Base-by-base conservation (phyloP, 2,113 vertebrate species). In the Gopherus evgoodei region DNA sequence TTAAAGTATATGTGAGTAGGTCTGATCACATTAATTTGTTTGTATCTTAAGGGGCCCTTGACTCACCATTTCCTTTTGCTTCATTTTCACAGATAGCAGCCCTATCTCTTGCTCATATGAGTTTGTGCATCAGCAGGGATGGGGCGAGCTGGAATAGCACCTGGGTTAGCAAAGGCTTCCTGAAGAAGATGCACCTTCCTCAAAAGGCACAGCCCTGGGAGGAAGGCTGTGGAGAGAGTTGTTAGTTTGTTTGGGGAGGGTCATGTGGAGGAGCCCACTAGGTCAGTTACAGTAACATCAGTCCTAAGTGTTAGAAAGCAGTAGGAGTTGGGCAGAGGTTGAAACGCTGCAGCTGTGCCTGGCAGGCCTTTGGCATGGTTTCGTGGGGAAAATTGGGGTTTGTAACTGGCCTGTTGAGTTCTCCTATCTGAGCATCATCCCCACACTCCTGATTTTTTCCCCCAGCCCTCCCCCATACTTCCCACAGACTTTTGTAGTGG, bases 21-120 rank as follows among this genome's bases (percentile, higher is more conserved):
- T 59, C 69, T 16, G 4, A 52, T 14, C 79, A 69, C 65, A 69
- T 16, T 22, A 84, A 52, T 91, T 76, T 11, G 6, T 13, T 76
- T 76, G 44, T 38, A 62, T 25, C 19, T 65, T 78, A 14, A 53
- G 76, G 84, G 52, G 56, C 38, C 35, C 12, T 5, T 50, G 57
- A 78, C 69, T 94, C 38, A 38, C n/a, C 72, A 11, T 42, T 8
- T 78, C 62, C 8, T 17, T 88, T 84, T 88, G 25, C 75, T 54
- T 76, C 0, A 94, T 44, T 93, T 96, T 91, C 47, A 25, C 87
- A 97, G 96, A 83, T 91, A 92, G 81, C 89, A 80, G 93, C 86
- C 90, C 93, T 90, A 94, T 93, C 93, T 95, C 90, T 96, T 95
- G 96, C 92, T 90, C 83, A 95, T 96, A 95, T 97, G 52, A 88